A percentile compares a stretch with the other conserved stretches of the same genome.
phyloP scores from a whole-genome alignment of 2,113 vertebrate genomes.

The Tenrec ecaudatus region DNA sequence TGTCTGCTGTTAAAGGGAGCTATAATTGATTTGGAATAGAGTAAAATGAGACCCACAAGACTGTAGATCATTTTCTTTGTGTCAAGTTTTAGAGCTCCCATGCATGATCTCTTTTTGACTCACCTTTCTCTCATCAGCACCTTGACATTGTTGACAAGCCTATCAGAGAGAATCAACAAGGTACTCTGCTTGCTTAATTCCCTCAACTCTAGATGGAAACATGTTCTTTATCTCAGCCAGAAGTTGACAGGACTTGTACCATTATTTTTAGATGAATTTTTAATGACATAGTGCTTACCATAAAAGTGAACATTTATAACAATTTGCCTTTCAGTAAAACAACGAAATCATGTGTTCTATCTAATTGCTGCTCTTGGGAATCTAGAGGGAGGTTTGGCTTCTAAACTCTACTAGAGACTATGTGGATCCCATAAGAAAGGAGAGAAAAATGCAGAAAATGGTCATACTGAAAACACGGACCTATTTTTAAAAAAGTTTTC shows the following conservation, averaged over 20 bases:
- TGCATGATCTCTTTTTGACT: not conserved
- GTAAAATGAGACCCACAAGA: constrained; percentile 4
- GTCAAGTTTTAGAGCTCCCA: not conserved
- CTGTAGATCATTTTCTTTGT: not conserved
- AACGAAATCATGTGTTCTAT: no score
- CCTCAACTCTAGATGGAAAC: not conserved
- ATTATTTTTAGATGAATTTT: constrained; percentile 1
- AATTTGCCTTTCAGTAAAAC: not conserved
- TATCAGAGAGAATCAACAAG: not conserved
- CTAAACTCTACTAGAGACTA: not conserved
- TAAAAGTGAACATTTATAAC: constrained; percentile 24
- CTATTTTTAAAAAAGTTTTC: not conserved
- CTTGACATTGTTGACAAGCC: not conserved
- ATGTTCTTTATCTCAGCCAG: not conserved
- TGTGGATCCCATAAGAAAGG: not conserved
- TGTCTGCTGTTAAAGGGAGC: constrained; percentile 32
- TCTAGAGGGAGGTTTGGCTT: no score
- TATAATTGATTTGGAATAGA: constrained; percentile 40
- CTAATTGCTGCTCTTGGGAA: no score
- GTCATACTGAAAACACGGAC: not conserved
- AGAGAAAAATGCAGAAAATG: not conserved
- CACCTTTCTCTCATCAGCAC: not conserved
- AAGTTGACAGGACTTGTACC: not conserved
- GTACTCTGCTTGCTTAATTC: not conserved
- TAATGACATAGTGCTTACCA: not conserved